Base-by-base conservation (phyloP, 2,113 vertebrate genomes). In the Psophia crepitans region DNA sequence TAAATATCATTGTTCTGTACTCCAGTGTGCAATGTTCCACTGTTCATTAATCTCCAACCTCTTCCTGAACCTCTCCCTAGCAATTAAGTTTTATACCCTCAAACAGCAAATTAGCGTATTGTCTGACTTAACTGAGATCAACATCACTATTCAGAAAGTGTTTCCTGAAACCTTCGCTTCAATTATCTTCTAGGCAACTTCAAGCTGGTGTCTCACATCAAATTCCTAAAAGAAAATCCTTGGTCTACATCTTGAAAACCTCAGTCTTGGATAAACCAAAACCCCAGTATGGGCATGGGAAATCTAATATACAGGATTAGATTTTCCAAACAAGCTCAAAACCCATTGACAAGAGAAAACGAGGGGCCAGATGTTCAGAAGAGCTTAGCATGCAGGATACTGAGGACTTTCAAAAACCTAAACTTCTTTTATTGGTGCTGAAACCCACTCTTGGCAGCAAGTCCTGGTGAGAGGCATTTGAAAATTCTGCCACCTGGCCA, bases 51-150 rank as follows among this genome's bases (percentile, higher is more conserved):
- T 81, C 73, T 92, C 64, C 77, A 93, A 53, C 79, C 83, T 90
- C 88, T 78, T 93, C 88, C 60, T 64, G 1, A 90, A 94, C 80
- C 39, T 93, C 86, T 86, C 0, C 0, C n/a, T 68, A 61, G 88
- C 76, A 96, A 97, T 95, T 96, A 96, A 89, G 35, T 84, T 92
- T 90, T 76, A 90, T 93, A 68, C 27, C 44, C 65, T 90, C 83
- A 93, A 92, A 84, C 28, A 90, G 80, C 86, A 96, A 96, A 95
- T 96, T 94, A 90, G 89, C 75, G 76, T 83, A 89, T 87, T 96
- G 82, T 87, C 77, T 87, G 66, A 84, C 32, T 87, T 71, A 71
- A 87, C 56, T 60, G 87, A 81, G 51, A 84, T 78, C 79, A 90
- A 56, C 92, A 93, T 81, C 56, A 4, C 56, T 71, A 28, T n/a